Base-by-base conservation (phyloP, 2,888 invertebrate genomes). In the Aleiodes leptofemur region DNA sequence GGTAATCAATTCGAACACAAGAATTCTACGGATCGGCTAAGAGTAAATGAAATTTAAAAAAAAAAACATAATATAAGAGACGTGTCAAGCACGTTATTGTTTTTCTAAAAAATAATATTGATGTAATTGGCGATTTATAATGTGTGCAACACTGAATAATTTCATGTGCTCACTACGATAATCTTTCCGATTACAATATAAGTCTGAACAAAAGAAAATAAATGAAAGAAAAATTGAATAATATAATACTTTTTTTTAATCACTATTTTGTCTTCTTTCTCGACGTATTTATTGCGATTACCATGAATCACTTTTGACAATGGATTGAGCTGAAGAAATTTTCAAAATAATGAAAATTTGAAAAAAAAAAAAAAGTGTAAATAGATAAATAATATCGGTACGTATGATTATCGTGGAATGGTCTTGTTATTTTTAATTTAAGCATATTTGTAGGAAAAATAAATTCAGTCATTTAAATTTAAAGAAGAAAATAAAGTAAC, bases 361-460 rank as follows among this genome's bases (percentile, higher is more conserved):
- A n/a, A n/a, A n/a, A 66, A 14, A 31, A 59, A 48, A 68, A 38
- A 71, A 48, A 51, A 71, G 34, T 64, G 16, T 51, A 76, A 73
- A 48, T 64, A 76, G 61, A 50, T 76, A 64, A 72, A 53, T 55
- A 61, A 13, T 43, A 69, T 70, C 48, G 71, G 56, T 59, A 56
- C 64, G 69, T 55, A 70, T 69, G 72, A 74, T 69, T 66, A 76
- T 77, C 34, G 64, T 34, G 31, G 59, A 81, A 66, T 72, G 76
- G 79, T 69, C 81, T 84, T 83, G 82, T 86, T 83, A 85, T 82
- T 82, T 79, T 84, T 86, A 84, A 86, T 85, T 86, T 86, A 82
- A 83, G 80, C 80, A 82, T 83, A 83, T 83, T 85, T 84, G 83
- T 84, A 82, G 75, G 77, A 78, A 69, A 75, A 78, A 80, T 77